Evolutionary conservation across 2,113 vertebrate species (phyloP).

Genomic region (Amphiprion ocellaris): DNA sequence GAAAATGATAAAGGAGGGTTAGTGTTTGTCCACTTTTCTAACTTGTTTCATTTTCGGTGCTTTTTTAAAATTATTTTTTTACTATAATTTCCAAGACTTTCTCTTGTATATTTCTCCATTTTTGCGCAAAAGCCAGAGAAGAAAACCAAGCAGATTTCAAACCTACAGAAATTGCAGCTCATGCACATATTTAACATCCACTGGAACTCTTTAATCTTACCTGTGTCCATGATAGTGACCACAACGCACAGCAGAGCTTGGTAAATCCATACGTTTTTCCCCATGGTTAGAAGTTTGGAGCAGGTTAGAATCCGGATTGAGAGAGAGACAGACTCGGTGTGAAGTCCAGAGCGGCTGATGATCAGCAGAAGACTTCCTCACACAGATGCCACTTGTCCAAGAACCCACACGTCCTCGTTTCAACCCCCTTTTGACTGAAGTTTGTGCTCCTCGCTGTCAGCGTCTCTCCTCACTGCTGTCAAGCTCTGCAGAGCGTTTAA

Average conservation of each 20-base stretch:
- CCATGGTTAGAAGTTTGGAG: conserved; percentile 64
- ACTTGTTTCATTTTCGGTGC: background rate
- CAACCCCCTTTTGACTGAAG: conserved; percentile 73
- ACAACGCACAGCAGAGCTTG: conserved; percentile 72
- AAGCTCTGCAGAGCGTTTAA: conserved; percentile 6
- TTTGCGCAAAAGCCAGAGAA: too few species aligned
- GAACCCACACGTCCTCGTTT: conserved; percentile 79
- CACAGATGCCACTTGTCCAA: conserved; percentile 71
- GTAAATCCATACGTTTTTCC: conserved; percentile 80
- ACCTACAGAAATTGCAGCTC: background rate
- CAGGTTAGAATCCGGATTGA: conserved; percentile 60
- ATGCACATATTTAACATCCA: background rate
- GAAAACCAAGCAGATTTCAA: too few species aligned
- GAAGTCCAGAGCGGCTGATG: conserved; percentile 67
- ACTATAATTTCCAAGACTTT: background rate
- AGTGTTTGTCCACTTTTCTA: background rate
- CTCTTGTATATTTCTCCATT: too few species aligned
- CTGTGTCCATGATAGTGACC: conserved; percentile 74
- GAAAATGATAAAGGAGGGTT: background rate
- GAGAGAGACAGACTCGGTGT: background rate
- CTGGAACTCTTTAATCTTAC: conserved; percentile 58
- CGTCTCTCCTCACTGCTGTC: conserved; percentile 51
- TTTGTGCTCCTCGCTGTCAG: conserved; percentile 55
- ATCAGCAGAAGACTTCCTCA: conserved; percentile 60
- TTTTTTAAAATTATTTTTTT: background rate